Percentiles rank a stretch among this genome's conserved stretches.
Evolutionary conservation across 2,113 vertebrate genomes (phyloP).

Genomic region (Protobothrops flavoviridis): DNA sequence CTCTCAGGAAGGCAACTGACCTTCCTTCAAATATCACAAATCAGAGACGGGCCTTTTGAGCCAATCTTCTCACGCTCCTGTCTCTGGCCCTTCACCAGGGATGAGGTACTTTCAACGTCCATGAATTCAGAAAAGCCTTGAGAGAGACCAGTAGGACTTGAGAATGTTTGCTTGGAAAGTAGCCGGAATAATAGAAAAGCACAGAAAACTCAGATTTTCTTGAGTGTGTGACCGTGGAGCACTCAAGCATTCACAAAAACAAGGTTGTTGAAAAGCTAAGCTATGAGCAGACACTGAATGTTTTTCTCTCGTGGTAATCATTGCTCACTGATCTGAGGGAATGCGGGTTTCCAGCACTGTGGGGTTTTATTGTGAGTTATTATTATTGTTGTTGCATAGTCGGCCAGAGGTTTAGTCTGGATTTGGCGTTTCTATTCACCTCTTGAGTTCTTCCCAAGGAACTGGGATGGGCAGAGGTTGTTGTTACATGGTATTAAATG

Average conservation of each 20-base stretch:
- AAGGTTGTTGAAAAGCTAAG: not conserved
- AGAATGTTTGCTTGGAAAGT: constrained; percentile 51
- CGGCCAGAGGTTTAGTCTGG: no score
- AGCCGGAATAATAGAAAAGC: constrained; percentile 30
- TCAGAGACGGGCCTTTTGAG: constrained; percentile 30
- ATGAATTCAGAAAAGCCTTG: constrained; percentile 58
- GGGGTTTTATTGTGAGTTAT: not conserved
- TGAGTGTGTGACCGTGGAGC: not conserved
- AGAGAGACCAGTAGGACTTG: constrained; percentile 60
- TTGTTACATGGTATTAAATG: no score
- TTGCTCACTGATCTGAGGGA: not conserved
- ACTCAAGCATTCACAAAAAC: not conserved
- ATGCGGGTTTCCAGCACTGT: not conserved
- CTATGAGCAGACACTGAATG: not conserved
- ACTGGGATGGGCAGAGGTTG: no score
- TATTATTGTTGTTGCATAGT: not conserved
- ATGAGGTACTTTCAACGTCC: constrained; percentile 24
- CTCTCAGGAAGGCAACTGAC: constrained; percentile 48
- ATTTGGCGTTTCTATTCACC: no score
- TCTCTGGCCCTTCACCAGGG: constrained; percentile 40
- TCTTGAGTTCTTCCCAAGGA: no score
- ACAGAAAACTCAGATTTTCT: not conserved
- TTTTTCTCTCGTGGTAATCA: not conserved
- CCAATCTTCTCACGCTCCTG: constrained; percentile 32
- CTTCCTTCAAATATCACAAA: constrained; percentile 23